A percentile compares a stretch with the other conserved stretches of the same genome.
Conservation (phyloP, 2,888 invertebrate species). For the Odontomyia ornata region DNA sequence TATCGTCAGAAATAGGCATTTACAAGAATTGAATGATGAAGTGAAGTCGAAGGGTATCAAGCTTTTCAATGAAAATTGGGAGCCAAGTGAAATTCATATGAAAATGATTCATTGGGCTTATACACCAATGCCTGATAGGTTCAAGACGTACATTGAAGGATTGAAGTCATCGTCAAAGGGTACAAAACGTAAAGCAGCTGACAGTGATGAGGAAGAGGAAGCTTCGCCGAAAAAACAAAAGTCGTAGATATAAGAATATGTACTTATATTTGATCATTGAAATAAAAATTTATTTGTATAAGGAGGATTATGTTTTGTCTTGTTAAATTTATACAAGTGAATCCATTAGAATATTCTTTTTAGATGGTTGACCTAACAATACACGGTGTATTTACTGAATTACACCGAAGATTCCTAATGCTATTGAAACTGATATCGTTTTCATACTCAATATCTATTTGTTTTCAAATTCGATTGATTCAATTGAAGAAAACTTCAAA, state of each 20-base stretch:
- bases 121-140: conserved; percentile 74
- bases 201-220: conserved; percentile 54
- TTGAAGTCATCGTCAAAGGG: conserved; percentile 50
- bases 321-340: too few species aligned
- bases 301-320: not conserved
- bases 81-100: conserved; percentile 75
- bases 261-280: conserved; percentile 9
- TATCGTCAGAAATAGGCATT: conserved; percentile 73
- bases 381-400: too few species aligned
- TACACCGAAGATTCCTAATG: too few species aligned
- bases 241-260: conserved; percentile 25
- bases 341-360: too few species aligned
- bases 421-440: too few species aligned
- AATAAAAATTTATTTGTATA: conserved; percentile 29
- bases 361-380: too few species aligned
- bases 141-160: conserved; percentile 69
- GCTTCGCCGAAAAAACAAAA: conserved; percentile 54
- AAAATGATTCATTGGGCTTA: conserved; percentile 79
- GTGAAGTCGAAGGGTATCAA: conserved; percentile 71
- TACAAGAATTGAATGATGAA: conserved; percentile 68
- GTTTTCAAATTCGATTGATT: too few species aligned
- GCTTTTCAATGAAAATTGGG: conserved; percentile 71
- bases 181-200: conserved; percentile 62
- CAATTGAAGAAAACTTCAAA: too few species aligned
- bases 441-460: too few species aligned